Base-by-base conservation (phyloP, 2,797 vertebrate species). In the Chaenodraco wilsoni region DNA sequence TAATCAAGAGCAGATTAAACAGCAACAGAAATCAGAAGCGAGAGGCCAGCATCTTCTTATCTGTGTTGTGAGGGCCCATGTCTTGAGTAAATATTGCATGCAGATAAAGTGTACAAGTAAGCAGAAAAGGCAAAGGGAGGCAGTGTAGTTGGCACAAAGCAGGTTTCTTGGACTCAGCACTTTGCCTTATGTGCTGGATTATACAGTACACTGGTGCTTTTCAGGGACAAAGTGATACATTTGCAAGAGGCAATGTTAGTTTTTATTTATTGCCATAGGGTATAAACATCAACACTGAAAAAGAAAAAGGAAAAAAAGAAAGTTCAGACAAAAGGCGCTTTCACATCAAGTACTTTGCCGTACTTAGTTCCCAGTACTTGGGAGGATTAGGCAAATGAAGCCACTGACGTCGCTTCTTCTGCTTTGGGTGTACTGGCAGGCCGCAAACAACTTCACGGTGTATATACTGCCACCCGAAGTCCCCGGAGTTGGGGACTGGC, bases 1-100 rank as follows among this genome's bases (percentile, higher is more conserved):
- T 94, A 93, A 94, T 94, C 92, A 93, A 91, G 79, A 79, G 41
- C 71, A 87, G 77, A 89, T 92, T 81, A 84, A 88, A 90, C 71
- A 80, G 77, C 83, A 90, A 91, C 86, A 71, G 69, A 78, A 90
- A 85, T 91, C 79, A 72, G 65, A 81, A 86, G 80, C 76, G 76
- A 78, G 58, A 70, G 78, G 82, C 67, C 60, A 49, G 17, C 59
- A 67, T 87, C 66, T 71, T 90, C 82, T 76, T 76, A 79, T 89
- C 83, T 79, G 66, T 76, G 56, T 46, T 65, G 64, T 65, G 81
- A 79, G 85, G 75, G 72, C 64, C 72, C 52, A 61, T 85, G 85
- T 88, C 81, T 81, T 74, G 82, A 82, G 92, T 92, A 93, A 92
- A 94, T 92, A 93, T 87, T 84, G 82, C 87, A 90, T 92, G 89